A percentile compares a stretch with the other conserved stretches of the same genome.
These are phyloP conservation scores for Vicugna pacos DNA, from an alignment of 2,113 vertebrate genomes.

Conservation along the genomic window DNA sequence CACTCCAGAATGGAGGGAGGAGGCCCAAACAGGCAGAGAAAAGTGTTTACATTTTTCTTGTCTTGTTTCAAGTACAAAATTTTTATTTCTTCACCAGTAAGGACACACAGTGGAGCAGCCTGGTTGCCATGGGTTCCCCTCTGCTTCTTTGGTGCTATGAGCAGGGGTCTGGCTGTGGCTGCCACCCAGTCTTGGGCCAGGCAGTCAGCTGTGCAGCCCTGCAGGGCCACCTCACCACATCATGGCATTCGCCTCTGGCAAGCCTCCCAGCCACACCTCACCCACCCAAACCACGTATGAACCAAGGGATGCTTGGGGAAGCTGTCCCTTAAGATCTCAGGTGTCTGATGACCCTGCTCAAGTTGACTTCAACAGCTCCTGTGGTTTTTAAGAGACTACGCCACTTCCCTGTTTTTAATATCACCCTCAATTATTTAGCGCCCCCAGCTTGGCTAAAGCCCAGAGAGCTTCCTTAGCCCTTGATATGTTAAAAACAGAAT, in stretches of 20 bases:
- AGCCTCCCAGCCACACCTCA: neutral
- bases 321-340: neutral
- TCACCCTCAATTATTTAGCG: neutral
- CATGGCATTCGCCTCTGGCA: neutral
- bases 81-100: neutral
- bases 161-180: neutral
- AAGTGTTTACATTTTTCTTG: neutral
- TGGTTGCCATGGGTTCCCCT: neutral
- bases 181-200: neutral
- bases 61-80: neutral
- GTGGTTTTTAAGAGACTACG: neutral
- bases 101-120: neutral
- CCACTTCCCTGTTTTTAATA: neutral
- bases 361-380: neutral
- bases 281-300: neutral
- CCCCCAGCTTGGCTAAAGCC: neutral
- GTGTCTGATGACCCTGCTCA: neutral
- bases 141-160: neutral
- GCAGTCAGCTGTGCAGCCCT: too few relatives aligned
- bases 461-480: neutral
- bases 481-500: neutral
- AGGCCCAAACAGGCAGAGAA: neutral
- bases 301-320: neutral
- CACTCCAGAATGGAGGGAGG: neutral
- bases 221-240: neutral